Evolutionary conservation across 2,113 vertebrate species (phyloP), one percentile per base, ranked within the genome.

Genomic region (Rhizomys pruinosus): DNA sequence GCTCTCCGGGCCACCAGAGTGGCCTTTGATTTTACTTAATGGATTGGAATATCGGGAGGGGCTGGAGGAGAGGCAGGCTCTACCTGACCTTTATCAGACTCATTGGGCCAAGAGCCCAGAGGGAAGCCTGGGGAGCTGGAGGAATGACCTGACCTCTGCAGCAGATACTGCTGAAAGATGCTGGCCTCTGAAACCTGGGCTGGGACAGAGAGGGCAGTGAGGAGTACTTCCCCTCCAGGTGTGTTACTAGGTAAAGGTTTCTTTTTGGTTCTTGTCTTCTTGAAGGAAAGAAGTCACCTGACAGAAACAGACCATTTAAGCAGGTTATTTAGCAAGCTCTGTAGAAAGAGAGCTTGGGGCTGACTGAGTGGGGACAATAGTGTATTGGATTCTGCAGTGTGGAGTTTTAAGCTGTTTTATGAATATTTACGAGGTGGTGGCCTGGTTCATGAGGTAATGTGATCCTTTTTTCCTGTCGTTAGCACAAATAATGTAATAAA

Each of bases 151-250:
- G 22, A 61, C 12, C 32, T 34, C 57, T 20, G 5, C 5, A 4
- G 5, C 17, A 17, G 71, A 17, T 20, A 15, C 37, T 19, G 23
- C 57, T 22, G 16, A 7, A 17, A 44, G 52, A 22, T 23, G 8
- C 11, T 15, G 57, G 25, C 52, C 0, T 4, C 55, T 23, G 16
- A 29, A 42, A 1, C 39, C 16, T 13, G 72, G 37, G 69, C 27
- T 7, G 20, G 1, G 17, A 15, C 16, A 1, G 8, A 3, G 7
- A 52, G 15, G 12, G 16, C 1, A 0, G 0, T 5, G 44, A 69
- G 84, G 64, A 11, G 61, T 1, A 12, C 55, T 13, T 25, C 0
- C 0, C 0, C 39, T 17, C 59, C 59, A 47, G 34, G 12, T n/a
- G 57, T 2, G 44, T 47, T 37, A 16, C 32, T 25, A n/a, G 81